These are phyloP conservation scores for Mastigias papua DNA, from an alignment of 30 jellyfish, hydroid and myxozoan species.

Conservation along the genomic window DNA sequence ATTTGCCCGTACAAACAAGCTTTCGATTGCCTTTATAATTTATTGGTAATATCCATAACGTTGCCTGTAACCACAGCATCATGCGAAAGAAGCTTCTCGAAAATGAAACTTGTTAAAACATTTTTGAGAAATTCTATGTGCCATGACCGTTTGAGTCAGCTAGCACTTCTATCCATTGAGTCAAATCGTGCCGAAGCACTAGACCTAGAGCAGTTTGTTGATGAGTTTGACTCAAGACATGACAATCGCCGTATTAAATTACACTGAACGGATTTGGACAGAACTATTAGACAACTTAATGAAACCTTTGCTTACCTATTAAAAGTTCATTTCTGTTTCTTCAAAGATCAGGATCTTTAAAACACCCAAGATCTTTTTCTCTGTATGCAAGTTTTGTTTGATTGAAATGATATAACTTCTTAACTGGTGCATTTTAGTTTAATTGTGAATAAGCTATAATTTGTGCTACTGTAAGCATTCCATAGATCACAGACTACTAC, in stretches of 20 bases:
- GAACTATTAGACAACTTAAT: background rate
- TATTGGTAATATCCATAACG: conserved; percentile 18
- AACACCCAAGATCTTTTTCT: background rate
- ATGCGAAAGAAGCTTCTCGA: conserved; percentile 39
- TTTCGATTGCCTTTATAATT: conserved; percentile 27
- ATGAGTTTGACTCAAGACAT: conserved; percentile 39
- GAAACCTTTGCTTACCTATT: background rate
- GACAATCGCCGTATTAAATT: conserved; percentile 24
- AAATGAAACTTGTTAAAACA: conserved; percentile 28
- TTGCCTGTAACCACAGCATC: conserved; percentile 43
- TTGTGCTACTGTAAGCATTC: background rate
- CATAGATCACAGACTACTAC: too few relatives aligned
- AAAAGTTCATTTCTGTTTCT: background rate
- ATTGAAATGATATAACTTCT: conserved; percentile 10
- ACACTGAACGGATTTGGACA: background rate
- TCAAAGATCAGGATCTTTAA: background rate
- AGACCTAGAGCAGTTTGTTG: conserved; percentile 51
- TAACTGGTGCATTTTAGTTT: conserved; percentile 5
- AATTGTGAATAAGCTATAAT: background rate
- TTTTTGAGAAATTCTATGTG: conserved; percentile 22
- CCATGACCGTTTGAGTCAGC: conserved; percentile 21
- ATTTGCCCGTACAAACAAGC: too few relatives aligned
- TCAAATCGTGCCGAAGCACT: conserved; percentile 29
- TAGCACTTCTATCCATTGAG: conserved; percentile 10
- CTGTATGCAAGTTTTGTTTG: conserved; percentile 1